Conservation (phyloP, 2,113 vertebrate genomes). For the Murina feae region DNA sequence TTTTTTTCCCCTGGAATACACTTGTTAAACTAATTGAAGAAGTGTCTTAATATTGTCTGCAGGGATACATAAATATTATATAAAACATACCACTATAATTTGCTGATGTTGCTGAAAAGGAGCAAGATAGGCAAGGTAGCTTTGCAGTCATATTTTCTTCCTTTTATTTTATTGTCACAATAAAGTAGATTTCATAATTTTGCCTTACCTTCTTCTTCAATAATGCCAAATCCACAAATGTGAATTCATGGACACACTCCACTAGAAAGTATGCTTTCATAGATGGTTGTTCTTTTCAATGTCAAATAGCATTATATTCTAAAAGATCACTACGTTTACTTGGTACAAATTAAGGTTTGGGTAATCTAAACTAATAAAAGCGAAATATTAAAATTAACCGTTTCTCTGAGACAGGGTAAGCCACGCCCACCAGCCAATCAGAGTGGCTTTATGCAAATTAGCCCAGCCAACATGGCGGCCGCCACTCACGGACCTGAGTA, state of each 20-base stretch:
- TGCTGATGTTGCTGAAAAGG: background rate
- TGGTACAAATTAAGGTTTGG: background rate
- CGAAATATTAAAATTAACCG: too few relatives aligned
- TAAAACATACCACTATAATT: background rate
- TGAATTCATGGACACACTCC: background rate
- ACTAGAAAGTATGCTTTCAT: background rate
- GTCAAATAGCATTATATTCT: background rate
- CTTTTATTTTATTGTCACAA: background rate
- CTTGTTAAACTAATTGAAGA: slow-evolving; percentile 31
- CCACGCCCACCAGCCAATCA: too few relatives aligned
- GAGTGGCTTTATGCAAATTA: too few relatives aligned
- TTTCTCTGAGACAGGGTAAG: too few relatives aligned
- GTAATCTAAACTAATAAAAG: too few relatives aligned
- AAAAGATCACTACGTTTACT: background rate
- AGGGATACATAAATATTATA: background rate
- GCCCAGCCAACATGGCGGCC: too few relatives aligned
- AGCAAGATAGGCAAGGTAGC: background rate
- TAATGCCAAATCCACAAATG: background rate
- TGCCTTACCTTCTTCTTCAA: background rate
- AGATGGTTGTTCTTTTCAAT: background rate
- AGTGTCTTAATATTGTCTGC: background rate
- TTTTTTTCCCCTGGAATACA: background rate
- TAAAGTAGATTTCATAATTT: background rate
- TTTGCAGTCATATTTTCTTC: background rate
- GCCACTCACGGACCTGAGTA: too few relatives aligned